Evolutionary conservation across 1,140 invertebrate species (phyloP), one percentile per base, ranked within the genome.

Genomic region (Megathymus violae): DNA sequence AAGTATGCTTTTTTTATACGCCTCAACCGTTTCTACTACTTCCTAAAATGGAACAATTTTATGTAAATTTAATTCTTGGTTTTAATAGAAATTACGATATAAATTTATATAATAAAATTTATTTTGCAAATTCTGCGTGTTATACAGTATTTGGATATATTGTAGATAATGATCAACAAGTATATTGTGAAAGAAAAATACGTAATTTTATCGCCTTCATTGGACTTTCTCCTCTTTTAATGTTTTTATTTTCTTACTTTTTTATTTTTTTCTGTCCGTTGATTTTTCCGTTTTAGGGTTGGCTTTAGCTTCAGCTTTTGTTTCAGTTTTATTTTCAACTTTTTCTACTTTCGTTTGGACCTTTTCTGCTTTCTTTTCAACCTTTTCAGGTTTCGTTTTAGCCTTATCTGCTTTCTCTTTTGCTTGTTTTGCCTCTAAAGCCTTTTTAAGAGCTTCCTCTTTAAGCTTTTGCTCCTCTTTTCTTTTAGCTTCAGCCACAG

Each of bases 401-500:
- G n/a, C 54, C 10, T 70, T 69, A 36, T 47, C 41, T n/a, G 46
- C 67, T 58, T 66, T 68, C 31, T 64, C 40, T 50, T 63, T 61
- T 10, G 50, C 65, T 31, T 64, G 22, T 50, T 66, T 62, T 27
- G 51, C 62, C 46, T 52, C 59, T 43, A 46, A 48, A 14, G 56
- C 71, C 68, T 38, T 65, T 63, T 62, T 74, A 38, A 54, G 54
- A n/a, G 36, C 38, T 52, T 68, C 59, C 43, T 64, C 40, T 40
- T 43, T 59, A 22, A 36, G 61, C 16, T 47, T 58, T 41, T 60
- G 16, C 48, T 74, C 69, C 15, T 76, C 75, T 56, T 74, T 78
- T 40, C 44, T 62, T 14, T 74, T 65, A 10, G 78, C 78, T 63
- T 74, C 71, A 27, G 74, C 76, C 52, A 73, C 76, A 31, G 62